phyloP scores from a whole-genome alignment of 2,797 vertebrate species.

The Phrynocephalus guinanensis region DNA sequence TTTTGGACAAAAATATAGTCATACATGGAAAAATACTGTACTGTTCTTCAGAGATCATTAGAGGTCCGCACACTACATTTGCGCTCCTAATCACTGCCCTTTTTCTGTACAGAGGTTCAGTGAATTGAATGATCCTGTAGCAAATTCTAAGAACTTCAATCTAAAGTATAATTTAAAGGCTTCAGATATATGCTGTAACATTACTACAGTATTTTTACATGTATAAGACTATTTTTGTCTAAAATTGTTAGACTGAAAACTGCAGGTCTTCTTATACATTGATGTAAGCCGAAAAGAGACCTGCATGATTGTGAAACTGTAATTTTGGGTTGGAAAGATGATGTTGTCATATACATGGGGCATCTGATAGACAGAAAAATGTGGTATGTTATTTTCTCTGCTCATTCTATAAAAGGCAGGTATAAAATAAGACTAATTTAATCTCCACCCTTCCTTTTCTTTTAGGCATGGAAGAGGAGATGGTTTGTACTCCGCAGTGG shows the following conservation, averaged over 20 bases:
- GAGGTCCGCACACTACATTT: neutral
- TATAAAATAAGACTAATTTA: constrained; percentile 13
- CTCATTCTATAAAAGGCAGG: neutral
- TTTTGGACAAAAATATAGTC: too few species aligned
- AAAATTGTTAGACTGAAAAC: too few species aligned
- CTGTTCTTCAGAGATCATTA: too few species aligned
- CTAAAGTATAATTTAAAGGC: neutral
- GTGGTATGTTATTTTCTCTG: neutral
- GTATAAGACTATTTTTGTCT: too few species aligned
- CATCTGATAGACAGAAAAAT: too few species aligned
- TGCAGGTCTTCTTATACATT: too few species aligned
- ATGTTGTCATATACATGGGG: too few species aligned
- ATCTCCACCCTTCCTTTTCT: constrained; percentile 19
- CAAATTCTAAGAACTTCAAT: neutral
- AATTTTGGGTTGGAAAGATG: too few species aligned
- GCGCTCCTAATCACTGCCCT: neutral
- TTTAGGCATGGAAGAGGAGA: constrained; percentile 98
- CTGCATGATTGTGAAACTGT: too few species aligned
- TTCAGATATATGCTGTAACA: constrained; percentile 6
- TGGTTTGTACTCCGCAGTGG: constrained; percentile 99
- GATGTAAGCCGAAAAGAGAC: too few species aligned
- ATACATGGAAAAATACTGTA: too few species aligned
- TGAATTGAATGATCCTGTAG: neutral
- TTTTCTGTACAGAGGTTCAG: neutral
- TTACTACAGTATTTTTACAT: neutral